Evolutionary conservation across 2,113 vertebrate genomes (phyloP).

Genomic region (human (Homo sapiens)): GRCh38 chr9:80402501-80403000

Average conservation of each 20-base stretch:
- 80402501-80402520: constrained; percentile 57
- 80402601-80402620: constrained; percentile 72
- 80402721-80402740: constrained; percentile 87
- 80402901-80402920: constrained; percentile 87
- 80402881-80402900: constrained; percentile 86
- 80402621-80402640: constrained; percentile 81
- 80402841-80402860: constrained; percentile 87
- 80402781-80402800: constrained; percentile 89
- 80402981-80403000: constrained; percentile 88
- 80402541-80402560: constrained; percentile 75
- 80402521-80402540: constrained; percentile 70
- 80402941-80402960: constrained; percentile 78
- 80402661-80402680: constrained; percentile 87
- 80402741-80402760: constrained; percentile 88
- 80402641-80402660: constrained; percentile 88
- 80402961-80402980: constrained; percentile 86
- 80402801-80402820: constrained; percentile 91
- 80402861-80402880: constrained; percentile 90
- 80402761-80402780: constrained; percentile 85
- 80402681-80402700: constrained; percentile 85
- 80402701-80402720: constrained; percentile 83
- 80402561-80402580: constrained; percentile 74
- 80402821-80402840: constrained; percentile 88
- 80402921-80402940: constrained; percentile 82
- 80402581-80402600: constrained; percentile 82